Percentiles rank a stretch among this genome's conserved stretches.
Conservation (phyloP, 64 coral and sea anemone species). For the Orbicella faveolata region DNA sequence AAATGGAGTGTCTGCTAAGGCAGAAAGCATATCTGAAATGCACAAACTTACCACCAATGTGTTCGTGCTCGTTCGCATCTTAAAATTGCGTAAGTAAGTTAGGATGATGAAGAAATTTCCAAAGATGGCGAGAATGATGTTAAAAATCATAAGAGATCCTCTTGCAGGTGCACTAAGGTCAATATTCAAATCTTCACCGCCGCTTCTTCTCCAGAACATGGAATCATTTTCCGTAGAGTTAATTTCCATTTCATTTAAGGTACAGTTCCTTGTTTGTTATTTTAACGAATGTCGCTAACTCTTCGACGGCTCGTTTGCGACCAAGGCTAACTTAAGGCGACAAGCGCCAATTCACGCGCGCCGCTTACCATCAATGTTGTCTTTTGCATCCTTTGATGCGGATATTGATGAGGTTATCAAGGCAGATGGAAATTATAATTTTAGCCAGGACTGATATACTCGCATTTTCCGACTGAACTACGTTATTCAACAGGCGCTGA, state of each 20-base stretch:
- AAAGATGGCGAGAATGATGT: conserved; percentile 60
- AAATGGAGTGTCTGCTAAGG: conserved; percentile 70
- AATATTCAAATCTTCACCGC: neutral
- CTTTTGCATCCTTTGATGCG: neutral
- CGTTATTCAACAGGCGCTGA: neutral
- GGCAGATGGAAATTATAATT: neutral
- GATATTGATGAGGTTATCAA: neutral
- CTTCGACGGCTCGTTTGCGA: neutral
- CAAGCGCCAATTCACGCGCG: too few relatives aligned
- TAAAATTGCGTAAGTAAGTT: conserved; percentile 74
- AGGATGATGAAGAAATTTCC: conserved; percentile 88
- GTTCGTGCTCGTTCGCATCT: conserved; percentile 87
- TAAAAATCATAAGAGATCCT: conserved; percentile 45
- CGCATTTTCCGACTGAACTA: neutral
- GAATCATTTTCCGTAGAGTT: neutral
- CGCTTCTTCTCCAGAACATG: neutral
- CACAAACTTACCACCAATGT: conserved; percentile 83
- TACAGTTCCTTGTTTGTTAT: neutral
- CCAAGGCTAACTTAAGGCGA: neutral
- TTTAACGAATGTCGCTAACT: neutral
- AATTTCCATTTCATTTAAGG: neutral
- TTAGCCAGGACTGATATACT: neutral
- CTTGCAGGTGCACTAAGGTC: conserved; percentile 4
- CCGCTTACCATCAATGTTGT: neutral
- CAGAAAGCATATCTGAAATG: conserved; percentile 72